Evolutionary conservation across 2,113 vertebrate species (phyloP).

Genomic region (Cyprinodon variegatus): DNA sequence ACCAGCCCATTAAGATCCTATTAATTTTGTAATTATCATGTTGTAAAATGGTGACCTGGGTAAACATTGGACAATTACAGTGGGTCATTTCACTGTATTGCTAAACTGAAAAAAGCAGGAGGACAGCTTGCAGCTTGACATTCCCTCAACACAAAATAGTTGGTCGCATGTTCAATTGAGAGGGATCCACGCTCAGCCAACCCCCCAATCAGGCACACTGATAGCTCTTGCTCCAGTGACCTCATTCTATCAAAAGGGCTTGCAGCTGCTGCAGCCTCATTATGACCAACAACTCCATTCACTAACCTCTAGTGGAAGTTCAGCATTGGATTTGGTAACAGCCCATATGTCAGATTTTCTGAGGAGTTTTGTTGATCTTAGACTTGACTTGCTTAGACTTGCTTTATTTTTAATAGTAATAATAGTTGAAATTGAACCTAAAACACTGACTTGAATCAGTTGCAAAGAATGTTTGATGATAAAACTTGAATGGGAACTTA

Average conservation of each 20-base stretch:
- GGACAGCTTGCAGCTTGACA: slow-evolving; percentile 41
- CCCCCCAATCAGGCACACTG: slow-evolving; percentile 70
- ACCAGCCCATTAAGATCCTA: slow-evolving; percentile 74
- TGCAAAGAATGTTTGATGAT: neutral
- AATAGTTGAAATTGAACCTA: neutral
- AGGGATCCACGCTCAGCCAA: slow-evolving; percentile 33
- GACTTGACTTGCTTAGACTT: neutral
- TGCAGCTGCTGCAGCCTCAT: slow-evolving; percentile 79
- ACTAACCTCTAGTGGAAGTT: slow-evolving; percentile 66
- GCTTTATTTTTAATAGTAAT: neutral
- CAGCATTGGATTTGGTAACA: slow-evolving; percentile 41
- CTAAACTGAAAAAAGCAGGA: slow-evolving; percentile 47
- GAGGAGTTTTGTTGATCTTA: slow-evolving; percentile 1
- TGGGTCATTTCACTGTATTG: slow-evolving; percentile 75
- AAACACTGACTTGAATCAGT: neutral
- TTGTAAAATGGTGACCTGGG: slow-evolving; percentile 60
- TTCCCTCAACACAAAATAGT: slow-evolving; percentile 73
- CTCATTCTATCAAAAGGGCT: slow-evolving; percentile 79
- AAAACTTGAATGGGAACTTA: slow-evolving; percentile 1
- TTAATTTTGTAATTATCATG: slow-evolving; percentile 80
- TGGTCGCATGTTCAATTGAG: slow-evolving; percentile 63
- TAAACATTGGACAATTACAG: slow-evolving; percentile 76
- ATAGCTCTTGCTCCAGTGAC: slow-evolving; percentile 74
- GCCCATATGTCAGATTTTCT: slow-evolving; percentile 22
- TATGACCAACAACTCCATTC: slow-evolving; percentile 69